Evolutionary conservation across 1,140 invertebrate species (phyloP).

Genomic region (Aphis gossypii): DNA sequence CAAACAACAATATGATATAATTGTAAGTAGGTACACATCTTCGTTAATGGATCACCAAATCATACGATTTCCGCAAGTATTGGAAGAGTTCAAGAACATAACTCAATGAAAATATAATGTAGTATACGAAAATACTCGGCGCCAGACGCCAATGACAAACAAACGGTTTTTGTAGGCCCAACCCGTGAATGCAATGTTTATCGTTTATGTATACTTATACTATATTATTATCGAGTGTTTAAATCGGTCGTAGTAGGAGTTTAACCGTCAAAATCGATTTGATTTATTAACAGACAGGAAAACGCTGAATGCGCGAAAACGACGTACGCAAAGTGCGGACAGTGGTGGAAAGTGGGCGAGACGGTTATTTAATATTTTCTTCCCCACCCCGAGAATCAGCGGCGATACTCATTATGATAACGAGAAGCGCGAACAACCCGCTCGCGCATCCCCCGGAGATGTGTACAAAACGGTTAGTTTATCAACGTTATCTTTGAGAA

Average conservation of each 20-base stretch:
- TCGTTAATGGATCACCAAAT: neutral
- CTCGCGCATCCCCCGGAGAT: neutral
- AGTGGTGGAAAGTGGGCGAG: neutral
- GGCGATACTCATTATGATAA: neutral
- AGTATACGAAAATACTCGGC: neutral
- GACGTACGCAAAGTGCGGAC: neutral
- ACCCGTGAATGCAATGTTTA: neutral
- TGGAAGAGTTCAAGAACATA: neutral
- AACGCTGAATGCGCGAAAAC: neutral
- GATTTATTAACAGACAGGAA: neutral
- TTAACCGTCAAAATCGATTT: neutral
- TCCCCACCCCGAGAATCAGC: neutral
- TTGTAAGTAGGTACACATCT: neutral
- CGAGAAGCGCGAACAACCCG: neutral
- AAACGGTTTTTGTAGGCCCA: neutral
- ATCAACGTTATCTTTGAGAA: neutral
- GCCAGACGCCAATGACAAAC: neutral
- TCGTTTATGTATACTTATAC: neutral
- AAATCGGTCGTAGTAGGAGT: neutral
- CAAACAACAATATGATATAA: neutral
- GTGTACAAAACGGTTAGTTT: neutral
- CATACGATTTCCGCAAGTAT: neutral
- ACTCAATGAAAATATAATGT: neutral
- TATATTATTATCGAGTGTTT: neutral
- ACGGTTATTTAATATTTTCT: neutral